Evolutionary conservation across 2,113 vertebrate species (phyloP).

Genomic region (Telmatochromis sp.): DNA sequence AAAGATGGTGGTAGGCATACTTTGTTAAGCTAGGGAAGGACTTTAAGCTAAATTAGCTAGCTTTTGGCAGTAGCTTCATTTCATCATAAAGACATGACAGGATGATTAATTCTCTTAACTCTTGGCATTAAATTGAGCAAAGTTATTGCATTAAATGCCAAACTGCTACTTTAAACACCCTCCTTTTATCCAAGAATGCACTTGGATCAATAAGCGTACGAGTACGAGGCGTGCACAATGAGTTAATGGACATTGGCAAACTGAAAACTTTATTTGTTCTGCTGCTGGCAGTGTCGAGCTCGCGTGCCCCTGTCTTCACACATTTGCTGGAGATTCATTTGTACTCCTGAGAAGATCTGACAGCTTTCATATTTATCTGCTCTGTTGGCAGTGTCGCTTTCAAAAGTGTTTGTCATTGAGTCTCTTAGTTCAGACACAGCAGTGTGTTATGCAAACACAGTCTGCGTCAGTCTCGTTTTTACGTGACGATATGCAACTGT

Average conservation of each 20-base stretch:
- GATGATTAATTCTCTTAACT: neutral
- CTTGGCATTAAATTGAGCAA: neutral
- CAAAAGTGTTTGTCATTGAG: neutral
- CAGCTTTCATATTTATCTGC: constrained; percentile 17
- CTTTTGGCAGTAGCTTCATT: neutral
- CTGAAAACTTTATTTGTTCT: neutral
- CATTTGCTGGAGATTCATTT: neutral
- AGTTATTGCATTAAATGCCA: neutral
- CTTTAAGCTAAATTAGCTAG: neutral
- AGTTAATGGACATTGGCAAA: neutral
- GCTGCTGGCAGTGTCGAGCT: neutral
- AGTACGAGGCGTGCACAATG: neutral
- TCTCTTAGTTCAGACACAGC: neutral
- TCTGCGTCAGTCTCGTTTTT: neutral
- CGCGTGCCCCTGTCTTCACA: neutral
- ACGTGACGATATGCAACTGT: neutral
- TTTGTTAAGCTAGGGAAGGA: neutral
- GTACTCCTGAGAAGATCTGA: neutral
- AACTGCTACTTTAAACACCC: neutral
- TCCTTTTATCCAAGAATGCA: neutral
- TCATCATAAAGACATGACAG: neutral
- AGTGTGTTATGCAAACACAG: neutral
- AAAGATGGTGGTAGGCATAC: neutral
- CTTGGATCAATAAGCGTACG: neutral
- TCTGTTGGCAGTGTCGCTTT: neutral